Evolutionary conservation across 2,888 invertebrate species (phyloP), one percentile per base, ranked within the genome.

Genomic region (Yponomeuta cagnagella): DNA sequence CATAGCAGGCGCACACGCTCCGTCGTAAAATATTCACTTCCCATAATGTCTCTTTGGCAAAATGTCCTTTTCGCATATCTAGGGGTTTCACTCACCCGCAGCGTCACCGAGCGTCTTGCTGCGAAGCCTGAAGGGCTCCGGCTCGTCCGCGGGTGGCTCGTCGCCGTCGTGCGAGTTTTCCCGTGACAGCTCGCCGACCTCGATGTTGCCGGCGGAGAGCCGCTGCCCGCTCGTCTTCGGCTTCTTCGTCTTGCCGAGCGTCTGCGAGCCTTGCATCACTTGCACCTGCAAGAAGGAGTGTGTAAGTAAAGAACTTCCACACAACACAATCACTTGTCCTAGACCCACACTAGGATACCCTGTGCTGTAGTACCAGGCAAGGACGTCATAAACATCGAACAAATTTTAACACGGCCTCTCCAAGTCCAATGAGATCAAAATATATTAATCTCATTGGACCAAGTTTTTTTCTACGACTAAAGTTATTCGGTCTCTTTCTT

Each of bases 31-130:
- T 23, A 23, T 23, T 1, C 23, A 23, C 23, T 23, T 4, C 12
- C 4, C 52, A 52, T 9, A 52, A 52, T 12, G 12, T 52, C 8
- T 2, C 5, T 9, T 52, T 12, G 1, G 10, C 2, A 52, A 2
- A 10, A 12, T 12, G 10, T 12, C 52, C 10, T 3, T 52, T 52
- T 12, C 52, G 12, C 2, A 12, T 52, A 2, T 9, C 12, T 15
- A 58, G 5, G 15, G 15, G 31, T 30, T 65, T 65, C 12, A 65
- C 82, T 78, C 67, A 96, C 96, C 96, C 79, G 95, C 93, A 72
- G 95, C 93, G 86, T 98, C 98, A 77, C 97, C 96, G 76, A 98
- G 94, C n/a, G 97, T 98, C 93, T 97, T 97, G 92, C 98, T 98
- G 79, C 98, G 94, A 76, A 95, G 95, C 79, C 97, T 94, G 88